These are phyloP conservation scores for Aromia moschata DNA, from an alignment of 2,888 invertebrate species.

Conservation along the genomic window DNA sequence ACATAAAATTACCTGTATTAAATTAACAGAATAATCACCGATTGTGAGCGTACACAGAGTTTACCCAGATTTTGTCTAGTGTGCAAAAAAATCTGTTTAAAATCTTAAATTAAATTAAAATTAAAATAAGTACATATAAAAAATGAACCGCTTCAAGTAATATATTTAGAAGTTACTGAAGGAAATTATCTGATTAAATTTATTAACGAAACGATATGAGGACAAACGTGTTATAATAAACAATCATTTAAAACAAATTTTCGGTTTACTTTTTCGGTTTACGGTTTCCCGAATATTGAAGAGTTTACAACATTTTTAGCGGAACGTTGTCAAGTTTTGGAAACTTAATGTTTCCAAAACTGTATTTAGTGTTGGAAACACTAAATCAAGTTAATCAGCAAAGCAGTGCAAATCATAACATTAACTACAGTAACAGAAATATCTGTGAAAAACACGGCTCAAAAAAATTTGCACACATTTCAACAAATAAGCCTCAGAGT, in stretches of 20 bases:
- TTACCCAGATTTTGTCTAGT: neutral
- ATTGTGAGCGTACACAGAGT: neutral
- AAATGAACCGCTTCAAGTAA: neutral
- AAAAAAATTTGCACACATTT: slow-evolving; percentile 2
- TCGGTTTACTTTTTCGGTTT: neutral
- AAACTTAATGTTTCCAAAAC: too few species aligned
- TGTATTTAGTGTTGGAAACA: too few species aligned
- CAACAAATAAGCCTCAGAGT: slow-evolving; percentile 3
- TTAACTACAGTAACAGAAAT: neutral
- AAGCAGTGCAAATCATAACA: slow-evolving; percentile 6
- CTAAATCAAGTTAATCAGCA: slow-evolving; percentile 1
- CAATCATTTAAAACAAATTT: neutral
- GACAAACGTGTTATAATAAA: slow-evolving; percentile 1
- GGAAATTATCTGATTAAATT: neutral
- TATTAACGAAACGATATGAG: slow-evolving; percentile 10
- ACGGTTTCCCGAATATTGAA: slow-evolving; percentile 4
- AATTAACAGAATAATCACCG: neutral
- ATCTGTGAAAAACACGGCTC: neutral
- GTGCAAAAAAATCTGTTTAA: too few species aligned
- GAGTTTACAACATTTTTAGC: slow-evolving; percentile 27
- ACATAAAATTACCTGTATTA: neutral
- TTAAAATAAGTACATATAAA: too few species aligned
- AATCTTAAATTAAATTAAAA: too few species aligned
- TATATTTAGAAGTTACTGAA: slow-evolving; percentile 1
- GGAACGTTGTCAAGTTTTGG: slow-evolving; percentile 25